Conservation (phyloP, 2,888 invertebrate species). For the Athalia cordata region DNA sequence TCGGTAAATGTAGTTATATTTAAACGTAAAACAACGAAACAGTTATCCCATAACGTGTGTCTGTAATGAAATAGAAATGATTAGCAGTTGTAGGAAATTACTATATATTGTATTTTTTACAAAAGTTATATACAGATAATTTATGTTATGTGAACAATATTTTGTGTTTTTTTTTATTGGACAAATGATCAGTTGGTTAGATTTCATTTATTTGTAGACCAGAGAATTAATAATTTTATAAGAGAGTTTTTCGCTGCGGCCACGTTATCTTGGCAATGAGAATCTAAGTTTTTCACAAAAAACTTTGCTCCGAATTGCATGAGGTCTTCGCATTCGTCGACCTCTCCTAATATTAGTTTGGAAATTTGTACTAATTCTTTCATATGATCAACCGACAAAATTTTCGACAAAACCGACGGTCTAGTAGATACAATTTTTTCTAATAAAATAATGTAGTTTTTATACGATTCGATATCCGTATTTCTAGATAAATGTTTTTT, state of each 20-base stretch:
- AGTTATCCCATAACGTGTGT: background rate
- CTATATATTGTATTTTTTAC: conserved; percentile 21
- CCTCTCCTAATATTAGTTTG: conserved; percentile 54
- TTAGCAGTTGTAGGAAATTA: background rate
- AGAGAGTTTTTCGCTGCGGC: conserved; percentile 2
- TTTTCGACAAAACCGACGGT: conserved; percentile 52
- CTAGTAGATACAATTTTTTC: conserved; percentile 56
- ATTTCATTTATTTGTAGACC: conserved; percentile 3
- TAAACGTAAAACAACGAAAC: too few relatives aligned
- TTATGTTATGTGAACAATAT: conserved; percentile 7
- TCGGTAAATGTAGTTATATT: too few relatives aligned
- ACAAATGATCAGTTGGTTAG: background rate
- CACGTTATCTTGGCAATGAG: background rate
- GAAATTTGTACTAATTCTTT: conserved; percentile 56
- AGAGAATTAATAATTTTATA: background rate
- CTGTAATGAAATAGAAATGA: conserved; percentile 5
- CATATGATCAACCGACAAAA: conserved; percentile 59
- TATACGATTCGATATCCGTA: conserved; percentile 50
- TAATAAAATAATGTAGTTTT: conserved; percentile 53
- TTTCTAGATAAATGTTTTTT: conserved; percentile 54
- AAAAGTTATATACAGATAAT: background rate
- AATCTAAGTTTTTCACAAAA: background rate
- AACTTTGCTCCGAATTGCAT: conserved; percentile 62
- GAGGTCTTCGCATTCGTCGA: conserved; percentile 68
- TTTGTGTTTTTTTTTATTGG: background rate